A percentile compares a stretch with the other conserved stretches of the same genome.
These are phyloP conservation scores for Sceloporus undulatus DNA, from an alignment of 2,113 vertebrate genomes.

Conservation along the genomic window DNA sequence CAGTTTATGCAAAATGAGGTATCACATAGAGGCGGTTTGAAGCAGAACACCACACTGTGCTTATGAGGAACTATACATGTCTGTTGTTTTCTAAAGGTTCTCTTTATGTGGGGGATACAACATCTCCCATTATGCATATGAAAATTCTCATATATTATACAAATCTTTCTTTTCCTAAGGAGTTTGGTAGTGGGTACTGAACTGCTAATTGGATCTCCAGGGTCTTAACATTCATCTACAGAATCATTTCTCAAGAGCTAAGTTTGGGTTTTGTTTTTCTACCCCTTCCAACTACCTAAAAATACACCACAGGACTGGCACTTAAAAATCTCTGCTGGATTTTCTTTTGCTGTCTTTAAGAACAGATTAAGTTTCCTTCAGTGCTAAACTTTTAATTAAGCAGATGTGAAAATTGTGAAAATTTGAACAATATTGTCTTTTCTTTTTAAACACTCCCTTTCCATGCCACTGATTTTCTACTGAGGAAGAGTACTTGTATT, in stretches of 20 bases:
- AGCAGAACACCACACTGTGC: too few species aligned
- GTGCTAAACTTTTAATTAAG: conserved; percentile 39
- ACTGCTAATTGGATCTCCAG: conserved; percentile 66
- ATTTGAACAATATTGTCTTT: conserved; percentile 27
- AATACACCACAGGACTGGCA: conserved; percentile 20
- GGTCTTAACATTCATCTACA: conserved; percentile 21
- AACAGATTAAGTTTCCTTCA: conserved; percentile 27
- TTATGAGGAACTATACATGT: not conserved
- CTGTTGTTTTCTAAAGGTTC: not conserved
- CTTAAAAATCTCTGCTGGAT: conserved; percentile 48
- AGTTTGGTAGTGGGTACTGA: conserved; percentile 45
- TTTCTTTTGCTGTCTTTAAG: conserved; percentile 56
- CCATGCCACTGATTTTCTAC: too few species aligned
- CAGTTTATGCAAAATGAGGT: too few species aligned
- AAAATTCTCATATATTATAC: not conserved
- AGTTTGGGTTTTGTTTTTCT: not conserved
- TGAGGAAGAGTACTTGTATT: too few species aligned
- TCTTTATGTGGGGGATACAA: not conserved
- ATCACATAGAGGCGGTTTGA: too few species aligned
- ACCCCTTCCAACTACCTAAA: conserved; percentile 49
- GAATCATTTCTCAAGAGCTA: conserved; percentile 39
- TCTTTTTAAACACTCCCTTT: conserved; percentile 22
- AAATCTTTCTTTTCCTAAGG: conserved; percentile 27
- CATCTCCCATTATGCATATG: conserved; percentile 22
- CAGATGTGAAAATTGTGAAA: conserved; percentile 24